A percentile compares a stretch with the other conserved stretches of the same genome.
phyloP scores from a whole-genome alignment of 2,113 vertebrate species.

The cattle (Bos taurus) region DNA sequence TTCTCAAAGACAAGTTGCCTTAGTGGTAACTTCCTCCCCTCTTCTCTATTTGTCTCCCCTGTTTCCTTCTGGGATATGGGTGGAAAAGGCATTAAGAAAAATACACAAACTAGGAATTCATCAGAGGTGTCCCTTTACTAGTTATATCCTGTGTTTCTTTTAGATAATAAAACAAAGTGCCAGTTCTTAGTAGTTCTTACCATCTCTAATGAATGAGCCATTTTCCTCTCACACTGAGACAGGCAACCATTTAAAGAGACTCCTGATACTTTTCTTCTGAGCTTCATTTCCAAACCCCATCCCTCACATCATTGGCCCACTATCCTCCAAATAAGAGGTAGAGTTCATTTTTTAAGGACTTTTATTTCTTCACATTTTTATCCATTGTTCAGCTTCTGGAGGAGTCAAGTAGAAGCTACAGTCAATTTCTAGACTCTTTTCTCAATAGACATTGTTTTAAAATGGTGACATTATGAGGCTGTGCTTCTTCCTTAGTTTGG shows the following conservation, averaged over 20 bases:
- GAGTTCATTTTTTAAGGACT: background rate
- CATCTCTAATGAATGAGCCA: background rate
- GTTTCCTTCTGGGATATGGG: background rate
- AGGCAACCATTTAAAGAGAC: background rate
- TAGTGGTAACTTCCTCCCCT: background rate
- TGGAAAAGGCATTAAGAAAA: background rate
- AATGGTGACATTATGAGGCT: background rate
- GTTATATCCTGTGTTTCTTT: background rate
- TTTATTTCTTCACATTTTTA: background rate
- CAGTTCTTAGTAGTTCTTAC: background rate
- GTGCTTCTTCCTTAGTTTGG: background rate
- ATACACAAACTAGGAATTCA: background rate
- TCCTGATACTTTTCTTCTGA: background rate
- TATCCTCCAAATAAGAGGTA: background rate
- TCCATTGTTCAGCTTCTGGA: background rate
- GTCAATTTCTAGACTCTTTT: background rate
- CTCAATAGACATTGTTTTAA: background rate
- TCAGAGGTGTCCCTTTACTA: background rate
- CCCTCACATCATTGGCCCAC: background rate
- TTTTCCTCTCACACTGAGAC: background rate
- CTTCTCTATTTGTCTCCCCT: background rate
- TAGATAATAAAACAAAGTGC: background rate
- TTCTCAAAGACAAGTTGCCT: background rate
- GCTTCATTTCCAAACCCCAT: background rate
- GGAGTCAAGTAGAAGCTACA: background rate